Evolutionary conservation across 2,797 vertebrate species (phyloP), one percentile per base, ranked within the genome.

Genomic region (Labroides dimidiatus): DNA sequence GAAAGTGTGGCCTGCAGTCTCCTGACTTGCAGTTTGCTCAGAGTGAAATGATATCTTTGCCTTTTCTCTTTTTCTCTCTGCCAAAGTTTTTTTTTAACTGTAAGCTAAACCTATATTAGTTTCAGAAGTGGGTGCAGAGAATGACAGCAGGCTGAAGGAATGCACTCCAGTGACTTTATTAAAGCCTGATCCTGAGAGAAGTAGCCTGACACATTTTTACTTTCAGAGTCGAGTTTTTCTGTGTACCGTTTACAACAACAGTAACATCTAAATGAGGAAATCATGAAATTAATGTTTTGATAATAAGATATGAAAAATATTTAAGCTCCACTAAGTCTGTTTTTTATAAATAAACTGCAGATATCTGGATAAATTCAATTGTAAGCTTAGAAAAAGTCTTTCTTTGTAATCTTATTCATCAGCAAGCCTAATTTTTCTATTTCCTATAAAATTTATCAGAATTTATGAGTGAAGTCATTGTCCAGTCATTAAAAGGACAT

Each of bases 71-170:
- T 66, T 9, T 43, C 37, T n/a, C 3, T 50, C 47, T 75, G 73
- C 75, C 59, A 78, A 57, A 71, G 52, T 42, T 19, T 60, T 59
- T 69, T 79, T 59, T 69, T 51, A 57, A 61, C 50, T 60, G 48
- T 60, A 64, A 80, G 20, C 55, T 74, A 43, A 71, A 78, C 33
- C 24, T 24, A 73, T 78, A 72, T 60, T 70, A 60, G 44, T 71
- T 78, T 78, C 27, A 64, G 52, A 57, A 39, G 54, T 72, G 61
- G 53, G 17, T 57, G 69, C 50, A 71, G 20, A 44, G 60, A 71
- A 75, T 77, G 70, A 86, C 84, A 67, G 70, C 39, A 55, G 50
- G 50, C 61, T 75, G 59, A 67, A 86, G 78, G 72, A 81, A 89
- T 61, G 62, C 43, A 41, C 60, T 77, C 57, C 17, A 14, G 14